Evolutionary conservation across 2,797 vertebrate genomes (phyloP).

Genomic region (Poecilia velifera): DNA sequence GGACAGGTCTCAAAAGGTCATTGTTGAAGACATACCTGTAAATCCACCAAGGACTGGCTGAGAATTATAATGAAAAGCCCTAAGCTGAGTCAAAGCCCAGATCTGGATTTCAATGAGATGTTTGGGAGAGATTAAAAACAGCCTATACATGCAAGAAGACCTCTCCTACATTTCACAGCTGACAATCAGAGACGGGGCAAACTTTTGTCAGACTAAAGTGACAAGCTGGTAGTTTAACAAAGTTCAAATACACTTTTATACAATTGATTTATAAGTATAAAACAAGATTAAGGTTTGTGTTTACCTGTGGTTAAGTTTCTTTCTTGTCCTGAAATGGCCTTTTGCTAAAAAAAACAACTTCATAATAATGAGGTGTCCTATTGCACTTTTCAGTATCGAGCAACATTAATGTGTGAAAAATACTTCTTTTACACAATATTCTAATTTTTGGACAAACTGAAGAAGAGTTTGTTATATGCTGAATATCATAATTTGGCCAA

Average conservation of each 20-base stretch:
- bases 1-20: neutral
- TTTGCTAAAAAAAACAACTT: neutral
- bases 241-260: neutral
- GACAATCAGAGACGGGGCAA: neutral
- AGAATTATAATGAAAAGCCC: neutral
- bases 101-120: neutral
- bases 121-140: no score
- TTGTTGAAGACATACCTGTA: neutral
- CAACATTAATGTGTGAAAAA: neutral
- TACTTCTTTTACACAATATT: neutral
- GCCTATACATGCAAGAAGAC: no score
- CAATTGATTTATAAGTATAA: neutral
- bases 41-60: neutral
- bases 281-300: neutral
- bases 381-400: neutral
- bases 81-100: neutral
- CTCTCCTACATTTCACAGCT: neutral
- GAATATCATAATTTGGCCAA: neutral
- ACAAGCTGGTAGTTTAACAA: neutral
- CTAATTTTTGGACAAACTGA: neutral
- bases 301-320: neutral
- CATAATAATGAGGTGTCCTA: no score
- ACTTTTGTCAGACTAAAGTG: neutral
- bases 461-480: neutral
- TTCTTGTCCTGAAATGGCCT: neutral